A percentile compares a stretch with the other conserved stretches of the same genome.
phyloP scores from a whole-genome alignment of 2,113 vertebrate genomes.

The Engraulis encrasicolus region DNA sequence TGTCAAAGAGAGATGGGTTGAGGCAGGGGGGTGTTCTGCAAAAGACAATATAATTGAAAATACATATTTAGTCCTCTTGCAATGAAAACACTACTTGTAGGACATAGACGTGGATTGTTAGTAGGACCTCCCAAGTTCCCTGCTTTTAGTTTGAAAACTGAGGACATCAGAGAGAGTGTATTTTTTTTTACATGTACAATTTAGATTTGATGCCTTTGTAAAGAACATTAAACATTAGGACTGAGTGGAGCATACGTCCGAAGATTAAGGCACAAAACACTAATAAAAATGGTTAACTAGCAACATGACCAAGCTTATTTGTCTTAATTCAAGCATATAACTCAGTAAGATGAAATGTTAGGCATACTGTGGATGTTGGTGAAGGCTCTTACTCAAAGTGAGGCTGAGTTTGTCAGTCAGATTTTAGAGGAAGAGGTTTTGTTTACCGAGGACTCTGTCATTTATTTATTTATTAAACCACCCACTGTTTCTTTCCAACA shows the following conservation, averaged over 20 bases:
- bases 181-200: conserved; percentile 25
- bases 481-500: conserved; percentile 48
- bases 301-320: conserved; percentile 40
- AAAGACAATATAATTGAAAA: neutral
- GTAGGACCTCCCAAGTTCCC: conserved; percentile 1
- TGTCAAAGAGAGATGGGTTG: neutral
- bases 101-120: neutral
- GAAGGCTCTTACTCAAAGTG: conserved; percentile 30
- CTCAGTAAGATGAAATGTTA: conserved; percentile 56
- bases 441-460: conserved; percentile 36
- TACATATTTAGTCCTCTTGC: neutral
- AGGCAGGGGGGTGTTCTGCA: neutral
- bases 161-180: neutral
- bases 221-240: neutral
- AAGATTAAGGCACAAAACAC: conserved; percentile 66
- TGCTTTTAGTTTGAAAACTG: neutral
- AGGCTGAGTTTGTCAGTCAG: conserved; percentile 46
- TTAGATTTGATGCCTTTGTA: conserved; percentile 24
- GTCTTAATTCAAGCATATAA: conserved; percentile 32
- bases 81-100: neutral
- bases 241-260: conserved; percentile 40
- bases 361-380: conserved; percentile 28
- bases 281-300: conserved; percentile 55
- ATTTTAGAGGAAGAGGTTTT: conserved; percentile 25
- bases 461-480: conserved; percentile 52